phyloP scores from a whole-genome alignment of 2,888 invertebrate genomes.

The Sclerodermus sp. region DNA sequence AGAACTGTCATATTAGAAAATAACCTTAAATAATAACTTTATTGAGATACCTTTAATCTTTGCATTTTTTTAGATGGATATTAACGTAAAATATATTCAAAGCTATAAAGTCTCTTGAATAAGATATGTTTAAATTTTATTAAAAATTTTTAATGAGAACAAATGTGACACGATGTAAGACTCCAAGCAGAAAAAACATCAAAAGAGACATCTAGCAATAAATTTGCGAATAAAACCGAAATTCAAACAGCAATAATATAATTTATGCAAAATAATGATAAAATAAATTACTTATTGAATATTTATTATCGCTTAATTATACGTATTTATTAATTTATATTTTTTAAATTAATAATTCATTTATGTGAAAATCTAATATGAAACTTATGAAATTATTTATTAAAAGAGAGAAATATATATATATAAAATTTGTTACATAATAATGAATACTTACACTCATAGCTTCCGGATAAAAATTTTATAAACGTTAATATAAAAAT shows the following conservation, averaged over 20 bases:
- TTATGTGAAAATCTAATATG: not conserved
- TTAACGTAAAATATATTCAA: not conserved
- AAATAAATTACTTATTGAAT: too few species aligned
- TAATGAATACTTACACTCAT: not conserved
- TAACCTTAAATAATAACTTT: constrained; percentile 15
- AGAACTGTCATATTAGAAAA: not conserved
- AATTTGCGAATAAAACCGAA: too few species aligned
- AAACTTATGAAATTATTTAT: not conserved
- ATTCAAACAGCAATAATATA: too few species aligned
- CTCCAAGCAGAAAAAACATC: too few species aligned
- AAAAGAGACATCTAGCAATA: too few species aligned
- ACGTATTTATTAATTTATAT: constrained; percentile 1
- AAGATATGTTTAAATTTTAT: too few species aligned
- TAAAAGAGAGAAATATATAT: too few species aligned
- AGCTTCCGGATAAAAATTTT: not conserved
- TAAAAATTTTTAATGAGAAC: too few species aligned
- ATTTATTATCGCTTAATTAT: too few species aligned
- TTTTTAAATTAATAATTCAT: not conserved
- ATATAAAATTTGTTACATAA: not conserved
- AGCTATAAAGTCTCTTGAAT: too few species aligned
- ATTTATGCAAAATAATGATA: too few species aligned
- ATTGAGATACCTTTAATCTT: constrained; percentile 21
- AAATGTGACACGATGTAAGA: too few species aligned
- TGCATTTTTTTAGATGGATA: constrained; percentile 20
- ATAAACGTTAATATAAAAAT: not conserved